Conservation (phyloP, 2,797 vertebrate genomes). For the Pelodytes ibericus region DNA sequence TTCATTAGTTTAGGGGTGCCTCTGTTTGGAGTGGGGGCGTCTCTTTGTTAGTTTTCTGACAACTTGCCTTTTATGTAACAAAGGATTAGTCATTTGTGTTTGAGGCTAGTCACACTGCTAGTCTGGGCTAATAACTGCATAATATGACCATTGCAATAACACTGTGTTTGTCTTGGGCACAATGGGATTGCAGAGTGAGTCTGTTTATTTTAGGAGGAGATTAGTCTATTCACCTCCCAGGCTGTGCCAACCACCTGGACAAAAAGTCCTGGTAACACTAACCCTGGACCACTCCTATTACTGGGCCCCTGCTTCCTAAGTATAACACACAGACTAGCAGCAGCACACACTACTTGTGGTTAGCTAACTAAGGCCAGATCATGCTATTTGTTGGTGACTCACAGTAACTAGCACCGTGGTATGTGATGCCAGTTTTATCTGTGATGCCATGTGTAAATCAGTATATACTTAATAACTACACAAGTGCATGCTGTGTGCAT, state of each 20-base stretch:
- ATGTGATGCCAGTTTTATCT: background rate
- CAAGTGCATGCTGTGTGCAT: too few relatives aligned
- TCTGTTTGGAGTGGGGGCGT: background rate
- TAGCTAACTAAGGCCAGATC: background rate
- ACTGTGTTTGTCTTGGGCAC: background rate
- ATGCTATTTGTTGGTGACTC: too few relatives aligned
- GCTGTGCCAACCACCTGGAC: background rate
- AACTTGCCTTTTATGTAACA: slow-evolving; percentile 10
- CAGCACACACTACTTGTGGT: too few relatives aligned
- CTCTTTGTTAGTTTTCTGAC: background rate
- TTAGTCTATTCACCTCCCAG: background rate
- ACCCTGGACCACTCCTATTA: too few relatives aligned
- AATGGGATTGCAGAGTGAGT: background rate
- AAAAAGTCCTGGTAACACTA: background rate
- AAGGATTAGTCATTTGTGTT: slow-evolving; percentile 1
- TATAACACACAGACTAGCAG: too few relatives aligned
- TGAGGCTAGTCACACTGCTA: background rate
- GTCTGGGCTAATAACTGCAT: background rate
- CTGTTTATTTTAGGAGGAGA: background rate
- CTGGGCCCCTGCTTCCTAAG: too few relatives aligned
- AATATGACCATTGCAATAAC: background rate
- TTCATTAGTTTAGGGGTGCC: background rate
- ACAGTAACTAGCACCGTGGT: too few relatives aligned
- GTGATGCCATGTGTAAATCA: too few relatives aligned
- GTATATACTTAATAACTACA: too few relatives aligned